Evolutionary conservation across 2,113 vertebrate species (phyloP).

Genomic region (Tupaia chinensis): DNA sequence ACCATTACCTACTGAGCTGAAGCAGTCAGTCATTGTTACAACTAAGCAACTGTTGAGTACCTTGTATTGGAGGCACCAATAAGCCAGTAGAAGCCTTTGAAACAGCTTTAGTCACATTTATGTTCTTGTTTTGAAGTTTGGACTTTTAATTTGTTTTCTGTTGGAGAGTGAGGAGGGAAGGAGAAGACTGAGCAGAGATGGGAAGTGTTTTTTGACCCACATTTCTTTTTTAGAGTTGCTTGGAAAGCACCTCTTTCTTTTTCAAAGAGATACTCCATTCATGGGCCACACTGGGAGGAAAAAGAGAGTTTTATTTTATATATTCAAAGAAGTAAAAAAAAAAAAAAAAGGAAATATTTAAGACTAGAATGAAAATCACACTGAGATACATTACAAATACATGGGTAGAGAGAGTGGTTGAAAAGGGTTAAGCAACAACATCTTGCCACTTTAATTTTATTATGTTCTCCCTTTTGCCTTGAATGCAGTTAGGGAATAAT

Average conservation of each 20-base stretch:
- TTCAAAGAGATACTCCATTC: neutral
- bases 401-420: rapidly evolving
- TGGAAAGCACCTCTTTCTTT: neutral
- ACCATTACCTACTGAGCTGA: constrained; percentile 35
- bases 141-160: constrained; percentile 40
- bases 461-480: neutral
- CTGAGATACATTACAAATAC: neutral
- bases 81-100: neutral
- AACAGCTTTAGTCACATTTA: neutral
- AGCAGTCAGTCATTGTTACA: constrained; percentile 36
- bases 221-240: neutral
- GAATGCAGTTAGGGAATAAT: neutral
- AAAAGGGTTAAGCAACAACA: neutral
- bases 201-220: neutral
- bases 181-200: neutral
- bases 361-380: neutral
- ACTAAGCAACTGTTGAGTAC: neutral
- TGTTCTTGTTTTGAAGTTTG: constrained; percentile 42
- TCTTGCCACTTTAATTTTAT: neutral
- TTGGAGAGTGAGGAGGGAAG: neutral
- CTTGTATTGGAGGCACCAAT: neutral
- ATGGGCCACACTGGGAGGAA: neutral
- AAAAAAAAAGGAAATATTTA: neutral
- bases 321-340: neutral
- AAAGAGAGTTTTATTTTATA: neutral